A percentile compares a stretch with the other conserved stretches of the same genome.
These are phyloP conservation scores for Dimorphilus gyrociliatus DNA, from an alignment of 2,888 invertebrate species.

Conservation along the genomic window DNA sequence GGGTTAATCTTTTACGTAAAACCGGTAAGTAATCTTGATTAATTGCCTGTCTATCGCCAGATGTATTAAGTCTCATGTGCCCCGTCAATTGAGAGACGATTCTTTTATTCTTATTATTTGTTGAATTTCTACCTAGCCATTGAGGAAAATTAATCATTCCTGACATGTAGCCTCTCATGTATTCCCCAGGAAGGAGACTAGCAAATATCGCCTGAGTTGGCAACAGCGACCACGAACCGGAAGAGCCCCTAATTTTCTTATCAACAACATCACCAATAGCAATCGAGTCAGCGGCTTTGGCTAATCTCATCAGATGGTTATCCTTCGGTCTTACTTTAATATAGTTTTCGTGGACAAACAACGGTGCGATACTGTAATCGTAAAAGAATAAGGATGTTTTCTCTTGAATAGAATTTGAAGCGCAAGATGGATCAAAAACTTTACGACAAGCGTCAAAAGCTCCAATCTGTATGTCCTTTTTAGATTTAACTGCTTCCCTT, in stretches of 20 bases:
- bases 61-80: conserved; percentile 64
- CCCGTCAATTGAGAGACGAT: conserved; percentile 64
- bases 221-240: conserved; percentile 61
- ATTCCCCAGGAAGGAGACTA: conserved; percentile 72
- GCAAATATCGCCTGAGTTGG: conserved; percentile 66
- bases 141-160: conserved; percentile 73
- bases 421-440: conserved; percentile 50
- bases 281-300: conserved; percentile 67
- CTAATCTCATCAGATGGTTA: conserved; percentile 51
- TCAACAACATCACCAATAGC: conserved; percentile 72
- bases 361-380: conserved; percentile 84
- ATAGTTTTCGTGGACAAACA: conserved; percentile 97
- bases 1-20: conserved; percentile 55
- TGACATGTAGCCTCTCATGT: conserved; percentile 60
- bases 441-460: conserved; percentile 81
- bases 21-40: conserved; percentile 72
- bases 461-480: no score
- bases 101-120: conserved; percentile 56
- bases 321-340: conserved; percentile 52
- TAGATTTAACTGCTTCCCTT: no score
- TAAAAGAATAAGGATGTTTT: conserved; percentile 83
- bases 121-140: conserved; percentile 92
- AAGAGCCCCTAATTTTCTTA: conserved; percentile 55
- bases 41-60: conserved; percentile 62
- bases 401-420: conserved; percentile 44